Conservation (phyloP, 2,797 vertebrate species). For the Lacerta agilis region DNA sequence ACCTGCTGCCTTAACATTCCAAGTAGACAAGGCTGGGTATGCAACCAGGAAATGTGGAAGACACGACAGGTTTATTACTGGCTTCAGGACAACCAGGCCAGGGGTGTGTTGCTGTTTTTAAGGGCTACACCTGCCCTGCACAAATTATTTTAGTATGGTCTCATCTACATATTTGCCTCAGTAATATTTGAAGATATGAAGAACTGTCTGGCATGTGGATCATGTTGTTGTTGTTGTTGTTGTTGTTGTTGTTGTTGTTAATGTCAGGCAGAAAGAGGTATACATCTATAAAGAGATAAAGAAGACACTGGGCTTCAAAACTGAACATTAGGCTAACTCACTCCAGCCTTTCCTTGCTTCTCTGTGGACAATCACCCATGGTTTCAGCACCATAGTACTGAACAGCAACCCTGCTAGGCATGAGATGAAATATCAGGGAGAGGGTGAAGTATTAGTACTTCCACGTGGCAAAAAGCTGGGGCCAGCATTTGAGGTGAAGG, state of each 20-base stretch:
- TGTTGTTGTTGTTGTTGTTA: no score
- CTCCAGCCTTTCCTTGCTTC: rapidly evolving
- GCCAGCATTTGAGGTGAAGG: not conserved
- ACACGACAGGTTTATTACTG: no score
- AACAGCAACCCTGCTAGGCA: slow-evolving; percentile 64
- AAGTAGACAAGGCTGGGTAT: no score
- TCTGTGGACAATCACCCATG: rapidly evolving
- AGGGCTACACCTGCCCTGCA: not conserved
- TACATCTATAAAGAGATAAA: not conserved
- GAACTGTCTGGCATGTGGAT: not conserved
- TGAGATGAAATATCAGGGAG: not conserved
- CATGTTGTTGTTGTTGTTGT: no score
- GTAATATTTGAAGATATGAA: not conserved
- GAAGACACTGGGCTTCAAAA: not conserved
- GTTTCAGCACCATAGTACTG: slow-evolving; percentile 68
- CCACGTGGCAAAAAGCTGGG: not conserved
- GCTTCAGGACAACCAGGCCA: not conserved
- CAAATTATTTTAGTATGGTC: no score
- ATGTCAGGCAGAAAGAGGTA: no score
- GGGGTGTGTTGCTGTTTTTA: not conserved
- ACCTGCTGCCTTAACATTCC: not conserved
- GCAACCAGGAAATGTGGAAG: no score
- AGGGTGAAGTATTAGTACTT: not conserved
- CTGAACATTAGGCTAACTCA: no score
- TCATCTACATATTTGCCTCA: not conserved